Conservation (phyloP, 2,113 vertebrate species). For the Ochotona curzoniae region DNA sequence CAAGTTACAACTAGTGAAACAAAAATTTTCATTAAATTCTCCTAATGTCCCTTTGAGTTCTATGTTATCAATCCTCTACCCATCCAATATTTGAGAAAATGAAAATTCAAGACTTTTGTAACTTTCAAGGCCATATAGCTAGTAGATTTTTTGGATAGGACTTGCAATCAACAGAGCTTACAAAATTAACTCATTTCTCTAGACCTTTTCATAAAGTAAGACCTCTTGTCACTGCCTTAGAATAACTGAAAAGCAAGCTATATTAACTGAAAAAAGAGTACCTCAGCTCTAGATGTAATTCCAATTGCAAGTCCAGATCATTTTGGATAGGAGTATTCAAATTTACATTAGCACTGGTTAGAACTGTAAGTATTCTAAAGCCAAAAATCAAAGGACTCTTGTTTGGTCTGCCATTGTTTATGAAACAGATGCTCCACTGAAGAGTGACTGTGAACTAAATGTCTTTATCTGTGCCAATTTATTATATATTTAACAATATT, state of each 20-base stretch:
- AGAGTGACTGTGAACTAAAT: neutral
- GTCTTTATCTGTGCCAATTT: neutral
- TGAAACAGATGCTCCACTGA: neutral
- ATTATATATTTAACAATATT: conserved; percentile 8
- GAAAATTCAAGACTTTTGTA: neutral
- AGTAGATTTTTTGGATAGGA: neutral
- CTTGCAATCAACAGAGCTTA: neutral
- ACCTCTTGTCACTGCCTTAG: neutral
- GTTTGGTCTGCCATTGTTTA: neutral
- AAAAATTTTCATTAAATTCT: neutral
- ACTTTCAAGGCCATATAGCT: neutral
- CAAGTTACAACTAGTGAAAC: neutral
- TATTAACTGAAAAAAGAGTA: neutral
- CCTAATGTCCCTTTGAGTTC: neutral
- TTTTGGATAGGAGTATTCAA: too few species aligned
- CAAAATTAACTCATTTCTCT: neutral
- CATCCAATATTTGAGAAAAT: neutral
- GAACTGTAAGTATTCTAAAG: neutral
- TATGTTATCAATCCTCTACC: neutral
- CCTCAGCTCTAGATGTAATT: neutral
- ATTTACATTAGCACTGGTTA: neutral
- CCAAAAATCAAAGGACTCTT: neutral
- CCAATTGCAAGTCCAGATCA: neutral
- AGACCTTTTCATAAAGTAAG: neutral
- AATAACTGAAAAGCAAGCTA: neutral